Conservation (phyloP, 2,797 vertebrate genomes). For the Sternarchorhynchus goeldii region DNA sequence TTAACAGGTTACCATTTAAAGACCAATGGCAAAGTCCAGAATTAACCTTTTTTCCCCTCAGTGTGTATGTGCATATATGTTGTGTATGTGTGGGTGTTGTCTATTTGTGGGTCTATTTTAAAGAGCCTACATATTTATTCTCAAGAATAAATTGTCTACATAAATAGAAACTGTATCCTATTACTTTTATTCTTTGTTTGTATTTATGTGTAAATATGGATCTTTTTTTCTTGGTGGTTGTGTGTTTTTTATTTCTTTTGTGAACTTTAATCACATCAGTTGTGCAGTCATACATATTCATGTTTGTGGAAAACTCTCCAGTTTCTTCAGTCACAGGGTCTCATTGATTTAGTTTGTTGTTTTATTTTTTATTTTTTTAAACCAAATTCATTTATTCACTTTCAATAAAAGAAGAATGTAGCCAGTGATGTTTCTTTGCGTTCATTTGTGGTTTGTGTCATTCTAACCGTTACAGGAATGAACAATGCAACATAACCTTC, state of each 20-base stretch:
- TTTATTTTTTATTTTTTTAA: slow-evolving; percentile 55
- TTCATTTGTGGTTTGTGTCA: too few species aligned
- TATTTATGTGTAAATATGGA: slow-evolving; percentile 70
- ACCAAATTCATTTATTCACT: slow-evolving; percentile 60
- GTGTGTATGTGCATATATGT: not conserved
- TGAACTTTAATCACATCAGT: slow-evolving; percentile 34
- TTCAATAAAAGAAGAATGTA: slow-evolving; percentile 64
- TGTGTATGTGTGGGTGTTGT: too few species aligned
- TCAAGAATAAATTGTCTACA: slow-evolving; percentile 51
- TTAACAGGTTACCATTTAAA: slow-evolving; percentile 36
- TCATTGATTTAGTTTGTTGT: slow-evolving; percentile 24
- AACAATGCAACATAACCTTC: too few species aligned
- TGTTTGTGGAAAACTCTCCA: slow-evolving; percentile 13
- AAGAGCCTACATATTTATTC: slow-evolving; percentile 68
- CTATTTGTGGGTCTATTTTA: not conserved
- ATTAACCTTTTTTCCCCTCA: slow-evolving; percentile 32
- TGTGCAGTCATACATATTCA: not conserved
- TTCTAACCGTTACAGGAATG: too few species aligned
- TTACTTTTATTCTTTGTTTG: slow-evolving; percentile 24
- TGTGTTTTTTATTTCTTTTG: not conserved
- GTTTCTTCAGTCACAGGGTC: not conserved
- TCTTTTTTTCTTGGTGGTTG: slow-evolving; percentile 40
- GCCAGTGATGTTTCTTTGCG: slow-evolving; percentile 18
- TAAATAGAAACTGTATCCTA: slow-evolving; percentile 48
- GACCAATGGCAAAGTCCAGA: slow-evolving; percentile 46